These are phyloP conservation scores for Heteromormyrus szaboi DNA, from an alignment of 2,797 vertebrate genomes.

Conservation along the genomic window DNA sequence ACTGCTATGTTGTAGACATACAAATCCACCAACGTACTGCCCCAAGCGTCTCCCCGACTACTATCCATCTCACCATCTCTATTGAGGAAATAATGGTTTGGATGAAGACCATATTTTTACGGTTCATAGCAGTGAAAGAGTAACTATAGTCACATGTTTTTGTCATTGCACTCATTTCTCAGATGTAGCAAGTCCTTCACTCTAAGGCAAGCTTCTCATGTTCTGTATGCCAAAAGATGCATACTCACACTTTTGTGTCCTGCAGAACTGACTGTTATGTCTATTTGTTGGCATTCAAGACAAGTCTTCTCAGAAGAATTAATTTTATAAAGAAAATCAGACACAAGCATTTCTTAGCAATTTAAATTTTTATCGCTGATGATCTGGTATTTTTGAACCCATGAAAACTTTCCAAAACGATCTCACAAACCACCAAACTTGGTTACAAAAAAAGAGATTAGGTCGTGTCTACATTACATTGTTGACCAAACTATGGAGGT, in stretches of 20 bases:
- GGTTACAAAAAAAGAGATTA: not conserved
- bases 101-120: not conserved
- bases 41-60: not conserved
- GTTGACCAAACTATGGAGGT: not conserved
- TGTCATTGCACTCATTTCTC: not conserved
- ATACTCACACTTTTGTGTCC: not conserved
- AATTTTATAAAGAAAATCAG: not conserved
- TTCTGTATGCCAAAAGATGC: not conserved
- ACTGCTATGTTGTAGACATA: not conserved
- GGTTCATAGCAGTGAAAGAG: not conserved
- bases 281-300: not conserved
- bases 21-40: not conserved
- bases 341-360: not conserved
- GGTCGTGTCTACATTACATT: not conserved
- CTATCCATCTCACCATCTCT: not conserved
- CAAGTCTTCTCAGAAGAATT: not conserved
- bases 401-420: not conserved
- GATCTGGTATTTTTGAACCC: not conserved
- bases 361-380: not conserved
- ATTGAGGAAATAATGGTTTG: not conserved
- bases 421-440: not conserved
- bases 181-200: not conserved
- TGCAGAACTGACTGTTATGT: not conserved
- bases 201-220: not conserved
- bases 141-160: not conserved